These are phyloP conservation scores for Numida meleagris DNA, from an alignment of 2,113 vertebrate species.

Conservation along the genomic window DNA sequence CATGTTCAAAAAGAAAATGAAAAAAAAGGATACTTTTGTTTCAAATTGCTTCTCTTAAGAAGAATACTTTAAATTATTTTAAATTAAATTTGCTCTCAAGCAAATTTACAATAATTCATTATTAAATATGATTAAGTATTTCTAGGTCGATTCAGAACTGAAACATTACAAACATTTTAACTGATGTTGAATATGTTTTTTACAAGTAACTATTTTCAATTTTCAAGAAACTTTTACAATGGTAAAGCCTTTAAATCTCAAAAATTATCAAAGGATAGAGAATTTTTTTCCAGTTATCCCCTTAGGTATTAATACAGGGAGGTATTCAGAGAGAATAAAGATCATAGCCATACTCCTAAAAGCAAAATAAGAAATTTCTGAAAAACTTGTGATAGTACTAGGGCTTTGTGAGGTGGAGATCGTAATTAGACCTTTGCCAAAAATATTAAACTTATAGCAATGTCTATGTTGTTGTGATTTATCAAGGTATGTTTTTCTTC, in stretches of 20 bases:
- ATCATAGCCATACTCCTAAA: background rate
- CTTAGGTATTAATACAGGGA: background rate
- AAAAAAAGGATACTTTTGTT: rapidly evolving
- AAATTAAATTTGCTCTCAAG: no score
- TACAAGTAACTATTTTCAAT: background rate
- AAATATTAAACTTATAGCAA: background rate
- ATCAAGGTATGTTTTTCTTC: background rate
- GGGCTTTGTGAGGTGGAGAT: background rate
- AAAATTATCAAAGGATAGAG: background rate
- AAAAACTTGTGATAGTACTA: background rate
- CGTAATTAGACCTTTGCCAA: background rate
- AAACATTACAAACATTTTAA: background rate
- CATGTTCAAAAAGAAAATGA: background rate
- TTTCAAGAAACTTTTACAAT: background rate
- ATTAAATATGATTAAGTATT: background rate
- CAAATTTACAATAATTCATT: background rate
- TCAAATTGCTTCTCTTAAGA: background rate
- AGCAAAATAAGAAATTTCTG: background rate
- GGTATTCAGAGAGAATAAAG: background rate
- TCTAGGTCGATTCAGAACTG: background rate
- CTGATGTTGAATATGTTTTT: background rate
- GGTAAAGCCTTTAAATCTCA: background rate
- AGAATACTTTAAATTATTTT: no score
- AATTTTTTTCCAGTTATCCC: background rate
- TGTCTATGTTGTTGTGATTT: background rate